Conservation (phyloP, 1,140 invertebrate genomes). For the Brachystomella parvula region DNA sequence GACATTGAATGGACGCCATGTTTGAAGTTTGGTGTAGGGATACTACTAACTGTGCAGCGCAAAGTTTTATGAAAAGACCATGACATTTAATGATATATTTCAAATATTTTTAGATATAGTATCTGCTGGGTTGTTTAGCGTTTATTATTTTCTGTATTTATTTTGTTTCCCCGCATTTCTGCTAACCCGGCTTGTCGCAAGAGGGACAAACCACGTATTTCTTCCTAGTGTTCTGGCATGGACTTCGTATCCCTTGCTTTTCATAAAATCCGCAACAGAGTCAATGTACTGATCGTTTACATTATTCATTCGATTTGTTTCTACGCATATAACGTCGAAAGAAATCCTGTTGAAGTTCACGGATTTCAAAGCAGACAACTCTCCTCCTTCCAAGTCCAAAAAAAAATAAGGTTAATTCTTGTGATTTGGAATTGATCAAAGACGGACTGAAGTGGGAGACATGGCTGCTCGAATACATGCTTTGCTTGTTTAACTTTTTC, state of each 20-base stretch:
- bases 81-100: no score
- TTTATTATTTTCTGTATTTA: no score
- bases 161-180: no score
- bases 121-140: no score
- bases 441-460: background rate
- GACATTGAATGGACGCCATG: no score
- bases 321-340: conserved; percentile 1
- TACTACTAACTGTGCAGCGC: no score
- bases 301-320: background rate
- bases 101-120: no score
- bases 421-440: background rate
- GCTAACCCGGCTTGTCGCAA: background rate
- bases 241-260: background rate
- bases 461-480: background rate
- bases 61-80: no score
- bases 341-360: background rate
- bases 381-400: background rate
- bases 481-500: background rate
- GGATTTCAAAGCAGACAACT: background rate
- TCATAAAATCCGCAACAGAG: background rate
- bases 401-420: background rate
- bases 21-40: no score
- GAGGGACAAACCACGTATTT: conserved; percentile 4
- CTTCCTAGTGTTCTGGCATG: background rate
- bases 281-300: background rate